These are phyloP conservation scores for Leptinotarsa peninsularis DNA, from an alignment of 2,888 invertebrate species.

Conservation along the genomic window DNA sequence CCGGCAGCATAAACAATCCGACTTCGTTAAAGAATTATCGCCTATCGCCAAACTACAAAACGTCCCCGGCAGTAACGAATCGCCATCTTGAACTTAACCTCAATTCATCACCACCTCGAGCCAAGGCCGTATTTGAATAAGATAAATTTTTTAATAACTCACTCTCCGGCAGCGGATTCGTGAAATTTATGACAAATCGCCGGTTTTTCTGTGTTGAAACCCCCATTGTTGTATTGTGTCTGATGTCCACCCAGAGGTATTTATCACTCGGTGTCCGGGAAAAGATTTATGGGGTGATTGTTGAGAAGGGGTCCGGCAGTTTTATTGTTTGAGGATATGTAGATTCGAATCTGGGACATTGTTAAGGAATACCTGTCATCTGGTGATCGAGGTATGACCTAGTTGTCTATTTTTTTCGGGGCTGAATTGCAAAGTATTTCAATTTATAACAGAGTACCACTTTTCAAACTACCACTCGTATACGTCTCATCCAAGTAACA, in stretches of 20 bases:
- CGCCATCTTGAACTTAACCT: slow-evolving; percentile 56
- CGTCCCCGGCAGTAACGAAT: slow-evolving; percentile 55
- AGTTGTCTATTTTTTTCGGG: background rate
- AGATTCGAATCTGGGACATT: background rate
- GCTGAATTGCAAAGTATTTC: background rate
- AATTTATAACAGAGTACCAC: too few species aligned
- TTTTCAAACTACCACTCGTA: too few species aligned
- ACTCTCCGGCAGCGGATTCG: slow-evolving; percentile 28
- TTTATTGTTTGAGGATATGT: slow-evolving; percentile 16
- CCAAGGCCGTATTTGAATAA: slow-evolving; percentile 54
- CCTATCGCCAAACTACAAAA: slow-evolving; percentile 35
- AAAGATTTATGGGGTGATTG: slow-evolving; percentile 8
- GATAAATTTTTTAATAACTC: slow-evolving; percentile 57
- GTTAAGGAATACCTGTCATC: background rate
- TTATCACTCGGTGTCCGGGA: background rate
- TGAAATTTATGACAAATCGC: slow-evolving; percentile 39
- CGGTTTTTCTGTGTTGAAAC: slow-evolving; percentile 31
- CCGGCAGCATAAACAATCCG: slow-evolving; percentile 36
- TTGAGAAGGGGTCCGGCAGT: slow-evolving; percentile 5
- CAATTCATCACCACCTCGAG: slow-evolving; percentile 55
- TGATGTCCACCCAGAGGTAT: slow-evolving; percentile 18
- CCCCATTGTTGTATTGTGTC: slow-evolving; percentile 29
- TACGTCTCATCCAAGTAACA: too few species aligned
- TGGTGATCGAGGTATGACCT: background rate
- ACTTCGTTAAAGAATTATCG: slow-evolving; percentile 37